Evolutionary conservation across 37 sponge, comb jelly and placozoan genomes (phyloP), one percentile per base, ranked within the genome.

Genomic region (Agelas oroides): DNA sequence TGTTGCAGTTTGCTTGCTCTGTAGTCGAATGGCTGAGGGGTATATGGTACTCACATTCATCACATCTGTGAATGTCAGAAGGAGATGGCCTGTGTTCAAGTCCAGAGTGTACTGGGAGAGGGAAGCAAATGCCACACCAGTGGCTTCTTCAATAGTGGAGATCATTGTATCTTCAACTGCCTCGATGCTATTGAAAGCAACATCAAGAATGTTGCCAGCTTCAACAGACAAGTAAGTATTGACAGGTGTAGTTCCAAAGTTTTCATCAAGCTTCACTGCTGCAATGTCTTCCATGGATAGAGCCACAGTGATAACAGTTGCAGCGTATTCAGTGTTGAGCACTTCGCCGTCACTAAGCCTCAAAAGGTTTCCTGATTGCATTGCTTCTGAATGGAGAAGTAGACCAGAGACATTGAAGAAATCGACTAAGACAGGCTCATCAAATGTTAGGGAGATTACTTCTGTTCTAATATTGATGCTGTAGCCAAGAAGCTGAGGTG

Each of bases 31-130:
- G 35, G 97, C 92, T 65, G 81, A 82, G 14, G 91, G 58, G 65
- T 92, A 76, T 68, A 81, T 85, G 18, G 96, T 90, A 30, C 69
- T 63, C 5, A 82, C 65, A 28, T 90, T 85, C 39, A 92, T 70
- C 1, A 90, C 93, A 80, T 96, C 93, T 58, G 84, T 77, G 81
- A 96, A 92, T 13, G 93, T 96, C 65, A 96, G 76, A 21, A 87
- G 33, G 0, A 96, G 79, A 39, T 84, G 77, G 24, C 91, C 85
- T 16, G 81, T 84, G 70, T 92, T 96, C 52, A 97, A 52, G 55
- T 93, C 78, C 0, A 97, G 77, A 31, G 90, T 82, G 83, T 77
- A 97, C 0, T 80, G 38, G 0, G 68, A 17, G 58, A 97, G 76
- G 70, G 39, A 40, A 25, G 95, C 64, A 54, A 71, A 59, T 12